Evolutionary conservation across 2,113 vertebrate species (phyloP), one percentile per base, ranked within the genome.

Genomic region (Dermatemys mawii): DNA sequence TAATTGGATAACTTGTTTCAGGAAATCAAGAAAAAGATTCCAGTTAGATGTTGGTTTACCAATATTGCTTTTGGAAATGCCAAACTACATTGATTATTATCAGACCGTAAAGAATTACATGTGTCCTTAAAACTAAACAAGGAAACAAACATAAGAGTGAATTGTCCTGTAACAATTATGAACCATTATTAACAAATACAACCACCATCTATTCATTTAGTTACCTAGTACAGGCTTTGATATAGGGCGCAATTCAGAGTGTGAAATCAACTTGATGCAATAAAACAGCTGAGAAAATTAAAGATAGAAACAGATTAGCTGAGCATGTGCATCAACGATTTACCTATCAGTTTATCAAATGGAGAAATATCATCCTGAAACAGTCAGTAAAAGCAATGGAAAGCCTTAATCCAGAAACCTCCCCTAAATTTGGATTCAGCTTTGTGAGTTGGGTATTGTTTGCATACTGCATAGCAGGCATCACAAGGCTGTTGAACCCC

Each of bases 241-340:
- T 50, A 50, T 16, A 50, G 50, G 50, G 14, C 5, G 14, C 2
- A 17, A 17, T 51, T 94, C 55, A 97, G 81, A 87, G 50, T 95
- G 82, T 83, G 90, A 88, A 96, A 93, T 90, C 95, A 97, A 86
- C 86, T 95, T 97, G 87, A 87, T 75, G 53, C 95, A 96, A 88
- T 87, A 97, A 96, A 97, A 89, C 81, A 95, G 94, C 87, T 96
- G 93, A 97, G 92, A 85, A 94, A 97, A 96, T 96, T 60, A 90
- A 97, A 95, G 41, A 94, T 96, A 96, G 92, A 97, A 90, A 93
- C 96, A 26, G 92, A 85, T 95, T 93, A 95, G 92, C 86, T 97
- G 95, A 96, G 93, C 81, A 94, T 89, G 51, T 81, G 78, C 95
- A 96, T 93, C 54, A 93, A 87, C 96, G 92, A 95, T 96, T 97